These are phyloP conservation scores for Toxotes chatareus DNA, from an alignment of 2,113 vertebrate species.

Conservation along the genomic window DNA sequence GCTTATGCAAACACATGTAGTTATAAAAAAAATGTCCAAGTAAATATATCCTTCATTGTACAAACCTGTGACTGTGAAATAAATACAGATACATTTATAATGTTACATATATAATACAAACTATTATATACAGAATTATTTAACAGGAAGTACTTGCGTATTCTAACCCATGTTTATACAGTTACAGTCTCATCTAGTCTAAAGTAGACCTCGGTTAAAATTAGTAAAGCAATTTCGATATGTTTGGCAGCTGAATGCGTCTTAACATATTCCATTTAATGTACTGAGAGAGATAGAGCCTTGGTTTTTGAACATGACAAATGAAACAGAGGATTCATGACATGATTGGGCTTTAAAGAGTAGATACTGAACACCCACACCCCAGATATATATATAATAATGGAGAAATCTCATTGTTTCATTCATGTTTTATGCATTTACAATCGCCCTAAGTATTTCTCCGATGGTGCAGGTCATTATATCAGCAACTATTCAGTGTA, in stretches of 20 bases:
- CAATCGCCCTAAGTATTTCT: slow-evolving; percentile 7
- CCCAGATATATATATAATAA: not conserved
- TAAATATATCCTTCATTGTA: slow-evolving; percentile 2
- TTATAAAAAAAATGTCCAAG: not conserved
- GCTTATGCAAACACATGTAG: not conserved
- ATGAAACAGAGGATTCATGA: not conserved
- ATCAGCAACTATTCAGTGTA: not conserved
- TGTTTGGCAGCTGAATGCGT: not conserved
- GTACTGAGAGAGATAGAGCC: not conserved
- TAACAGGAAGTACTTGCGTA: not conserved
- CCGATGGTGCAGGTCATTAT: slow-evolving; percentile 15
- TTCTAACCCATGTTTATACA: not conserved
- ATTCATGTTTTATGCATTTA: not conserved
- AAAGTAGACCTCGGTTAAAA: not conserved
- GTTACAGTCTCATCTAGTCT: not conserved
- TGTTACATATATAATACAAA: not conserved
- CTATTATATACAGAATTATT: not conserved
- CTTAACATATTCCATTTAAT: not conserved
- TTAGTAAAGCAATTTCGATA: not conserved
- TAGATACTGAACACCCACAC: not conserved
- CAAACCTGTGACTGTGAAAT: not conserved
- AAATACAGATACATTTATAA: not conserved
- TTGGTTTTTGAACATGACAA: not conserved
- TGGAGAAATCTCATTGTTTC: not conserved
- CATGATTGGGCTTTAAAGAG: not conserved